phyloP scores from a whole-genome alignment of 2,888 invertebrate species.

The Siphlonurus alternatus region DNA sequence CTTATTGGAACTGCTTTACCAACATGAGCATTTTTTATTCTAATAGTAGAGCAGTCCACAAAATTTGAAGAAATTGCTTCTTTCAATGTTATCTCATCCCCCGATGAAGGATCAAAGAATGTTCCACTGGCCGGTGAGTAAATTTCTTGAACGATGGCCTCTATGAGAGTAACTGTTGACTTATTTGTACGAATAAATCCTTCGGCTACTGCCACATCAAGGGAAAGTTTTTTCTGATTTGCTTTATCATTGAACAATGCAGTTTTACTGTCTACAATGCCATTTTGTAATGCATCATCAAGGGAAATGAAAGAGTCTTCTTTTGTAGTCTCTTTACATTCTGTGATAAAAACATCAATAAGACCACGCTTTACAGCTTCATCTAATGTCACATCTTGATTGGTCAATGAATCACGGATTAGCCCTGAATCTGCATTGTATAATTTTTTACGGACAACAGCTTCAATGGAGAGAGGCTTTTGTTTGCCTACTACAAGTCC shows the following conservation, averaged over 20 bases:
- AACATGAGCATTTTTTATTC: conserved; percentile 54
- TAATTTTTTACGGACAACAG: conserved; percentile 61
- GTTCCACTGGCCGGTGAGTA: conserved; percentile 55
- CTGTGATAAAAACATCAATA: conserved; percentile 63
- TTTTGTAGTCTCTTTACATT: conserved; percentile 61
- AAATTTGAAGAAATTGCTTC: conserved; percentile 56
- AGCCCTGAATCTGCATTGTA: conserved; percentile 66
- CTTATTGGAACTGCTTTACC: conserved; percentile 47
- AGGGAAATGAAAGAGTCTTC: conserved; percentile 53
- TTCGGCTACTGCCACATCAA: conserved; percentile 46
- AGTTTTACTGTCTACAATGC: conserved; percentile 47
- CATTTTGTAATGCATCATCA: conserved; percentile 51
- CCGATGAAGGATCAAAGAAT: conserved; percentile 60
- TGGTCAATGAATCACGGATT: conserved; percentile 57
- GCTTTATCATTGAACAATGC: conserved; percentile 39
- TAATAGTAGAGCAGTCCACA: conserved; percentile 50
- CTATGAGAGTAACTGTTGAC: conserved; percentile 51
- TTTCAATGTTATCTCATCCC: conserved; percentile 51
- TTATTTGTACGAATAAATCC: conserved; percentile 53
- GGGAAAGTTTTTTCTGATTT: conserved; percentile 6
- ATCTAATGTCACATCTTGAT: conserved; percentile 51
- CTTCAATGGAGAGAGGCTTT: conserved; percentile 45
- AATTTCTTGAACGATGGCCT: conserved; percentile 58
- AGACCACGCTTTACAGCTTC: conserved; percentile 65
- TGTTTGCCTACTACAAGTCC: conserved; percentile 53